phyloP scores from a whole-genome alignment of 1,140 invertebrate species.

The Nasonia giraulti region DNA sequence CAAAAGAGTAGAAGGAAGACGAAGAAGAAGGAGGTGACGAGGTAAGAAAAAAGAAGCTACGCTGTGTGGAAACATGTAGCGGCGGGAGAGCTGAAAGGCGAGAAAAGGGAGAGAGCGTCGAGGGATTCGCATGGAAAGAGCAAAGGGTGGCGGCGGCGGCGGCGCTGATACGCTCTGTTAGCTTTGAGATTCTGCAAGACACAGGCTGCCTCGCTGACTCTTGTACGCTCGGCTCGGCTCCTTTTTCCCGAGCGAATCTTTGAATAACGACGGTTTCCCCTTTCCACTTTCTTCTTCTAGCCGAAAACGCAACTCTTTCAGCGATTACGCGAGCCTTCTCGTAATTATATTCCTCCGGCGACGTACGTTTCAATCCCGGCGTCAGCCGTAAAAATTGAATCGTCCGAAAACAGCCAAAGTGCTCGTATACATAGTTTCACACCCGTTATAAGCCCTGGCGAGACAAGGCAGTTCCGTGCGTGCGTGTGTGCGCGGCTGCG shows the following conservation, averaged over 20 bases:
- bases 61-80: too few relatives aligned
- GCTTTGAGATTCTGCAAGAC: constrained; percentile 27
- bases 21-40: not conserved
- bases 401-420: too few relatives aligned
- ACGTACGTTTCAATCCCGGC: too few relatives aligned
- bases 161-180: constrained; percentile 12
- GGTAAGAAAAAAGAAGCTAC: not conserved
- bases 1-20: not conserved
- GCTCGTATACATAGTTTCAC: too few relatives aligned
- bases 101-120: not conserved
- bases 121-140: constrained; percentile 4
- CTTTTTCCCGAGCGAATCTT: constrained; percentile 15
- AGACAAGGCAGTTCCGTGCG: too few relatives aligned
- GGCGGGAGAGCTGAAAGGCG: not conserved
- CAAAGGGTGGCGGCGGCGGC: not conserved
- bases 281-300: too few relatives aligned
- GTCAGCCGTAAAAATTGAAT: too few relatives aligned
- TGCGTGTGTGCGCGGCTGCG: not conserved
- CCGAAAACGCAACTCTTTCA: too few relatives aligned
- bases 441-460: too few relatives aligned
- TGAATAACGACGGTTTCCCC: constrained; percentile 21
- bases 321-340: too few relatives aligned
- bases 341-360: too few relatives aligned
- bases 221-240: not conserved
- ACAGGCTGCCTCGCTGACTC: constrained; percentile 7